Evolutionary conservation across 1,140 invertebrate species (phyloP).

Genomic region (Diorhabda sublineata): DNA sequence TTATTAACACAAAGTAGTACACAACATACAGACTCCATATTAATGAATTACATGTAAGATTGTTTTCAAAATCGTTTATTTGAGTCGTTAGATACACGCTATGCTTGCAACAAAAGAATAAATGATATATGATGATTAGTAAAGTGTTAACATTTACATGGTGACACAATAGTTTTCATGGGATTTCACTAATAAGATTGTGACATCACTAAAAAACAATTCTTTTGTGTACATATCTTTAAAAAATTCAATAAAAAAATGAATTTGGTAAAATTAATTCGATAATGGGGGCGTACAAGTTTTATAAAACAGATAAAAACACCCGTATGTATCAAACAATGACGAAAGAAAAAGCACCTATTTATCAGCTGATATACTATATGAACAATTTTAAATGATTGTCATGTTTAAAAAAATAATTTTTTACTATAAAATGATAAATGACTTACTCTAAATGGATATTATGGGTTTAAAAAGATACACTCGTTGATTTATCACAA

Average conservation of each 20-base stretch:
- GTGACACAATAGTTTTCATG: neutral
- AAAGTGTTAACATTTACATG: neutral
- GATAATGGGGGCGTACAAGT: neutral
- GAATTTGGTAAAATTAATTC: no score
- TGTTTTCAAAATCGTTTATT: no score
- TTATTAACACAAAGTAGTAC: no score
- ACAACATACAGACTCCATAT: no score
- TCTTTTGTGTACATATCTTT: no score
- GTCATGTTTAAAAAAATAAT: no score
- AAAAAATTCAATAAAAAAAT: no score
- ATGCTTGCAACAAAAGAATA: neutral
- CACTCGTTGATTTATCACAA: slow-evolving; percentile 9
- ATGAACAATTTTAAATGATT: neutral
- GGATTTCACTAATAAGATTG: neutral
- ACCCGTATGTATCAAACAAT: neutral
- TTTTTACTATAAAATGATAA: neutral
- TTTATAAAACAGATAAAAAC: neutral
- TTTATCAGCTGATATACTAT: slow-evolving; percentile 8
- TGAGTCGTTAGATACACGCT: no score
- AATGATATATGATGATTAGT: neutral
- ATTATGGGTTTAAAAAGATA: neutral
- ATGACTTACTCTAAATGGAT: neutral
- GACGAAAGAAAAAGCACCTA: neutral
- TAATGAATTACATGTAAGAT: no score
- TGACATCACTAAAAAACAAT: neutral